Base-by-base conservation (phyloP, 2,888 invertebrate genomes). In the Thera obeliscata region DNA sequence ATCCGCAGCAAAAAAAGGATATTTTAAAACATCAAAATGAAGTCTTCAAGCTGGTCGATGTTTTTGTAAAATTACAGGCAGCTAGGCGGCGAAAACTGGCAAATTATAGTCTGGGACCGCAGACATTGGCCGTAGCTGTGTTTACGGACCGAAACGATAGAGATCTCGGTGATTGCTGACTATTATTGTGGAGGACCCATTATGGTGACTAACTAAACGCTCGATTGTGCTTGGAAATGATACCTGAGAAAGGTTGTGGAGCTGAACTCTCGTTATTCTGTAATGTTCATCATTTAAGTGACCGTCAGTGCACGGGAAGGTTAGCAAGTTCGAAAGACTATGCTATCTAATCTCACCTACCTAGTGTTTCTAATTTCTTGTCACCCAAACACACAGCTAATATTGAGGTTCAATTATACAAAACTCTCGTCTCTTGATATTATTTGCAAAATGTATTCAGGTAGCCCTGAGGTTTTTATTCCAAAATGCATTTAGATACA, bases 61-160 rank as follows among this genome's bases (percentile, higher is more conserved):
- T 88, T 86, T 84, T 86, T 87, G 85, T 81, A 80, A 92, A 90
- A 92, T 91, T 89, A 87, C 86, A 84, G 87, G 84, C 87, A 87
- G 86, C 87, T 89, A 90, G 89, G 87, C 87, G 87, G 90, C 85
- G 87, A 88, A 88, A 89, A 88, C 86, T 87, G 89, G 89, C 85
- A 91, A 92, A 92, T 92, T 92, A 91, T 87, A 91, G 90, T 87
- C 82, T 78, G 78, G 72, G 78, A 87, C 85, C 86, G 81, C 87
- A 86, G 83, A 80, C 81, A 80, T 82, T 80, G 84, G 83, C 80
- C 81, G 85, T 76, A 84, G 87, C 81, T 81, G 79, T 78, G 79
- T 75, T 75, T 75, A 74, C 73, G 76, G 75, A 66, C 76, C 74
- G 72, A 72, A 76, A 65, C 78, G 89, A 90, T 90, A 86, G 82